phyloP scores from a whole-genome alignment of 1,140 invertebrate species.

The Lethrus apterus region DNA sequence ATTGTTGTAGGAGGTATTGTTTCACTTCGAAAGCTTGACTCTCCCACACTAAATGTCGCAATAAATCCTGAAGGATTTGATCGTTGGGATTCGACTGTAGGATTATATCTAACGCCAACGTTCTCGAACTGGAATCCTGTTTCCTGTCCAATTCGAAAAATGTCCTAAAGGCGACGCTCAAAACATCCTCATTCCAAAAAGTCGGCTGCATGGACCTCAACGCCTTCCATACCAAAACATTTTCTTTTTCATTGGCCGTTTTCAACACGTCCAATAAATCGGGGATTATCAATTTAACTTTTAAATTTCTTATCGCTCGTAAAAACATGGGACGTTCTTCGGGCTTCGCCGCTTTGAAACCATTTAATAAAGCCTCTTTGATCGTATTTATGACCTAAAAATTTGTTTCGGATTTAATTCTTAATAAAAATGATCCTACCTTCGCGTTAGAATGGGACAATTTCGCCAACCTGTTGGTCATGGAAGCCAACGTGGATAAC shows the following conservation, averaged over 20 bases:
- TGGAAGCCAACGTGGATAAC: conserved; percentile 54
- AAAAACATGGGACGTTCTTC: conserved; percentile 56
- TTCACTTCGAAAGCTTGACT: conserved; percentile 58
- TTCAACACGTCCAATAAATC: conserved; percentile 46
- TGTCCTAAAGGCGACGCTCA: conserved; percentile 46
- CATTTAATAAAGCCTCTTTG: conserved; percentile 44
- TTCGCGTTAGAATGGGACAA: conserved; percentile 19
- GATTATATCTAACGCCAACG: conserved; percentile 65
- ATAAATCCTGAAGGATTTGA: conserved; percentile 46
- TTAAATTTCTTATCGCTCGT: conserved; percentile 60
- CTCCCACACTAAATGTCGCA: conserved; percentile 47
- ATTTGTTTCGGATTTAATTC: too few relatives aligned
- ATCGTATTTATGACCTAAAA: conserved; percentile 43
- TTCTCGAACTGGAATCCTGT: conserved; percentile 64
- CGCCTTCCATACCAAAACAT: conserved; percentile 59
- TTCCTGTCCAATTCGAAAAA: conserved; percentile 57
- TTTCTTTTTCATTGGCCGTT: conserved; percentile 45
- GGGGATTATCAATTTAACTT: conserved; percentile 49
- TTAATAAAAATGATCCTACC: neutral
- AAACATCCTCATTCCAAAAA: conserved; percentile 44
- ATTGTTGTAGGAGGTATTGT: conserved; percentile 57
- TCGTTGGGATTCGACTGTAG: conserved; percentile 50
- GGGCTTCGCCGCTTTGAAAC: conserved; percentile 47
- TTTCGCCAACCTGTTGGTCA: conserved; percentile 45
- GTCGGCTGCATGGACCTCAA: conserved; percentile 48